These are phyloP conservation scores for Hassar affinis DNA, from an alignment of 2,113 vertebrate species.

Conservation along the genomic window DNA sequence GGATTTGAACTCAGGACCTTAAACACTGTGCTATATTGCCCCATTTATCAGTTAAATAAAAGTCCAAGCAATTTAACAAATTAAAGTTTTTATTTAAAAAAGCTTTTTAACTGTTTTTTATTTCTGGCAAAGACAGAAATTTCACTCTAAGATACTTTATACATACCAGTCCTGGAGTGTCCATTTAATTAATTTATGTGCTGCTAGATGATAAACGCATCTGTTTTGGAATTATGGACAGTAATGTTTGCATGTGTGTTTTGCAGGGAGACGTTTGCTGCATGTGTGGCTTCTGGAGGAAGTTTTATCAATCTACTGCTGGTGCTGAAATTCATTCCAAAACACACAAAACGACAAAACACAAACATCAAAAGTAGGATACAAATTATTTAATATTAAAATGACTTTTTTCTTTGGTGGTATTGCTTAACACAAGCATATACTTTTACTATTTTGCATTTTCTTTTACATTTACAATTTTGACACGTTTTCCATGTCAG, in stretches of 20 bases:
- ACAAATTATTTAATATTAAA: conserved; percentile 5
- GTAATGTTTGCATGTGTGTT: conserved; percentile 36
- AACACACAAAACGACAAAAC: conserved; percentile 71
- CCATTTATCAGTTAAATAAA: no score
- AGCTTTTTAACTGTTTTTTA: no score
- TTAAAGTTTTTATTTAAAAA: no score
- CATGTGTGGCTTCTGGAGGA: conserved; percentile 69
- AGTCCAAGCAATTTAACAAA: no score
- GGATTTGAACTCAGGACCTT: no score
- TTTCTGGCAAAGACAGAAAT: background rate
- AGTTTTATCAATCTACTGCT: conserved; percentile 74
- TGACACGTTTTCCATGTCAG: no score
- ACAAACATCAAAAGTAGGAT: conserved; percentile 64
- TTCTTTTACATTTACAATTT: no score
- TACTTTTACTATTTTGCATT: background rate
- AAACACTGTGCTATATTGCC: no score
- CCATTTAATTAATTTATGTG: background rate
- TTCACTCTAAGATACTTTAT: background rate
- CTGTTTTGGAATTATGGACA: background rate
- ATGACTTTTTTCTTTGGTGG: background rate
- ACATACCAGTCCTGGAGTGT: background rate
- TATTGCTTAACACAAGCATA: background rate
- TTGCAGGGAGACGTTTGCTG: conserved; percentile 75
- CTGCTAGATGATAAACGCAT: background rate
- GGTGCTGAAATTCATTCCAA: conserved; percentile 79